Percentiles rank a stretch among this genome's conserved stretches.
Conservation (phyloP, 2,797 vertebrate genomes). For the Brachyalestes nurse region DNA sequence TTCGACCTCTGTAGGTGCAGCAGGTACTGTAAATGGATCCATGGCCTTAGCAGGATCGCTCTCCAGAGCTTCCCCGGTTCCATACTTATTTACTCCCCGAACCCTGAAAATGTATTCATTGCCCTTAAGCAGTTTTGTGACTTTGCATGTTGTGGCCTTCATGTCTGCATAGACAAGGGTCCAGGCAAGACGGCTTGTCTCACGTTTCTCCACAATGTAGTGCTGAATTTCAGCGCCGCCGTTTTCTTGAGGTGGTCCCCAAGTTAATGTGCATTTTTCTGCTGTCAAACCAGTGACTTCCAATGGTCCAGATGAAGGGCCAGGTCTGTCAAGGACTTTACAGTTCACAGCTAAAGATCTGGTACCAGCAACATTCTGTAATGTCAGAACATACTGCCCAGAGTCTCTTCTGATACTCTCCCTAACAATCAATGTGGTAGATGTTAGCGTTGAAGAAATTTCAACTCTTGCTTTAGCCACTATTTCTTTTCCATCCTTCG, state of each 20-base stretch:
- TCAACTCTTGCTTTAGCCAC: constrained; percentile 81
- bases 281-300: constrained; percentile 89
- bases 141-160: constrained; percentile 92
- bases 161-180: constrained; percentile 89
- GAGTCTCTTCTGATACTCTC: constrained; percentile 86
- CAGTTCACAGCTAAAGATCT: constrained; percentile 88
- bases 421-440: constrained; percentile 82
- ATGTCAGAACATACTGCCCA: constrained; percentile 87
- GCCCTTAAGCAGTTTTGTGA: constrained; percentile 92
- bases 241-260: constrained; percentile 93
- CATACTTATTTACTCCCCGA: constrained; percentile 93
- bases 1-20: constrained; percentile 89
- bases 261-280: constrained; percentile 85
- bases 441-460: constrained; percentile 89
- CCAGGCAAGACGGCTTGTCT: constrained; percentile 96
- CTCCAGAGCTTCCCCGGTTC: constrained; percentile 91
- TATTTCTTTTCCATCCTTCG: constrained; percentile 90
- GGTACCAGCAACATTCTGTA: constrained; percentile 90
- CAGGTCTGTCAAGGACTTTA: constrained; percentile 91
- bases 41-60: constrained; percentile 88
- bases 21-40: constrained; percentile 91
- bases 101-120: constrained; percentile 98
- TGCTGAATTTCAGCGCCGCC: constrained; percentile 86
- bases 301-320: constrained; percentile 88
- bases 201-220: constrained; percentile 96